These are phyloP conservation scores for Choloepus hoffmanni DNA, from an alignment of 2,113 vertebrate genomes.

Conservation along the genomic window DNA sequence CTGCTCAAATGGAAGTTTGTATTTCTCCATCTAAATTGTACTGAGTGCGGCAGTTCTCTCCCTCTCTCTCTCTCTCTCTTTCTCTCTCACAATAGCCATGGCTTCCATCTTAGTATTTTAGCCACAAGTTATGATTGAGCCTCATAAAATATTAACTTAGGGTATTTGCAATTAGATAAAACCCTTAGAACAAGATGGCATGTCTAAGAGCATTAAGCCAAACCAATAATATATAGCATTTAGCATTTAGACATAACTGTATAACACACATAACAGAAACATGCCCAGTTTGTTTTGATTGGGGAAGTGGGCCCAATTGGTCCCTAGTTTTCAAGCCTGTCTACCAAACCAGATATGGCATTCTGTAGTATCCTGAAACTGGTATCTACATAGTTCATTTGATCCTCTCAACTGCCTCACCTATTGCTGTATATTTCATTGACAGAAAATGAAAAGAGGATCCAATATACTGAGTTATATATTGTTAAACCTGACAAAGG, in stretches of 20 bases:
- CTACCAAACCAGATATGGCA: not conserved
- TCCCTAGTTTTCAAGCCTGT: not conserved
- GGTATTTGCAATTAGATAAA: slow-evolving; percentile 33
- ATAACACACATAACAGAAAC: not conserved
- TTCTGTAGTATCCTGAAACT: not conserved
- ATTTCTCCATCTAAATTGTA: slow-evolving; percentile 22
- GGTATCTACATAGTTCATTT: fast-evolving
- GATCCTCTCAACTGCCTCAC: not conserved
- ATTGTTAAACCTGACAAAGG: not conserved
- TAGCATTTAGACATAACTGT: not conserved
- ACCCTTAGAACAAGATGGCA: not conserved
- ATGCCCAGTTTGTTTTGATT: not conserved
- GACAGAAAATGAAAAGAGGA: not conserved
- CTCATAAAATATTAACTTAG: slow-evolving; percentile 70
- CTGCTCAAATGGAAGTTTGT: not conserved
- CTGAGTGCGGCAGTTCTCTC: not conserved
- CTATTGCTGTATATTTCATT: not conserved
- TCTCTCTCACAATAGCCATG: not conserved
- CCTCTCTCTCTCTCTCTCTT: not conserved
- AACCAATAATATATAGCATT: slow-evolving; percentile 2
- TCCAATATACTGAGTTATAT: not conserved
- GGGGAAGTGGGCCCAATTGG: not conserved
- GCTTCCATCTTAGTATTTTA: not conserved
- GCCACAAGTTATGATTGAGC: not conserved
- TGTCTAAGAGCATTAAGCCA: not conserved